Base-by-base conservation (phyloP, 2,113 vertebrate species). In the Beaufortia kweichowensis region DNA sequence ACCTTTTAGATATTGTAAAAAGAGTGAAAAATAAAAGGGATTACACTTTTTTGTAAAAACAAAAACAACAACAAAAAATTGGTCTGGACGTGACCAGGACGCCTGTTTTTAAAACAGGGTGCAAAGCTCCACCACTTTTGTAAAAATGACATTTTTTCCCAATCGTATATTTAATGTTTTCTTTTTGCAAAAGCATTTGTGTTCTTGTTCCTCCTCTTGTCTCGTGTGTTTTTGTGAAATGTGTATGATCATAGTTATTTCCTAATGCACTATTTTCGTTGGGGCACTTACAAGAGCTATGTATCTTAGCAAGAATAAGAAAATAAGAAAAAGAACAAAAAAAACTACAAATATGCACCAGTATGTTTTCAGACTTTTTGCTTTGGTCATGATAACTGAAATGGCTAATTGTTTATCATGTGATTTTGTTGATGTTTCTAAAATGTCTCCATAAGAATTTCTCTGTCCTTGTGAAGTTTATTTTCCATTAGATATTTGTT, bases 1-100 rank as follows among this genome's bases (percentile, higher is more conserved):
- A 89, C 84, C 89, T 92, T 93, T 92, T 92, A 90, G 91, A 92
- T 90, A 86, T 91, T 90, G 88, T 90, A 91, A 89, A 92, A 90
- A 90, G 83, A 88, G 79, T 85, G 84, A 89, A 86, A 85, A 79
- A 84, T 86, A 79, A 84, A 84, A 87, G 73, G 74, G 87, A 84
- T 72, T 85, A 87, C 79, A 81, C 70, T 61, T 83, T 78, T 92
- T 90, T 57, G 14, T 60, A 75, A 35, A 79, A 75, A 62, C 23
- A 33, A 69, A 50, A 70, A 70, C 2, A 5, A 48, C 15, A 15
- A 73, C 7, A 63, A 55, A 59, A 31, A 60, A 41, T 63, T 69
- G 56, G 74, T 73, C 73, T 48, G 56, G 41, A 86, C 83, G 67
- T 28, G 50, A 85, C 83, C 26, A 63, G 46, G 50, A 85, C 80